Evolutionary conservation across 1,140 invertebrate species (phyloP), one percentile per base, ranked within the genome.

Genomic region (Ceratina calcarata): DNA sequence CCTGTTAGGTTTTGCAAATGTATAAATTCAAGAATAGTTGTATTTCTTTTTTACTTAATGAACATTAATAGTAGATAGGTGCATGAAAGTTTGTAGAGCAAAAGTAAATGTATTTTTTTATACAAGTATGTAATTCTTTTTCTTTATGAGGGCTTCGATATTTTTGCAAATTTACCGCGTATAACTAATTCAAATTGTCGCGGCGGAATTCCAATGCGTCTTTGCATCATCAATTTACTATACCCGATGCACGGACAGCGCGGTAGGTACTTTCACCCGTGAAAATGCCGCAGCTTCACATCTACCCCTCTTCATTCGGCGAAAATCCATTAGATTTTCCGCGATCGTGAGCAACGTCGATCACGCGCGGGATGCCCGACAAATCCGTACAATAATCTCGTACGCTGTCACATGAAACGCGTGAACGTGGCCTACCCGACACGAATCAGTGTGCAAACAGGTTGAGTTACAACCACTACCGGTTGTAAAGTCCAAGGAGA

Each of bases 351-450:
- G 66, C 76, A 69, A 73, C 70, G 81, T 84, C 77, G 83, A 83
- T 84, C 81, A 71, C 81, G 61, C 64, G 68, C 49, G 64, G 67
- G 64, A n/a, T 71, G 81, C 83, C 66, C 61, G 83, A 87, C 87
- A 88, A 88, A 89, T 88, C 83, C 81, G 83, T 81, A 81, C 80
- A 88, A 86, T 84, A 88, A 87, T 79, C 84, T 84, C 79, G 78
- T 83, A 62, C 75, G 73, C 60, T 13, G 66, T 32, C n/a, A 80
- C 79, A 80, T 84, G 75, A 88, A 88, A 89, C 84, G 88, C 84
- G 85, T 79, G 69, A 88, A 84, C 82, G 80, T 77, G 79, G 60
- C 78, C 87, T 73, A 53, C 83, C 74, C 76, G 78, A 72, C 83
- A 80, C 81, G 85, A 88, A 88, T 87, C 81, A 75, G 72, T 86